Base-by-base conservation (phyloP, 2,888 invertebrate genomes). In the Stenodera caucasica region DNA sequence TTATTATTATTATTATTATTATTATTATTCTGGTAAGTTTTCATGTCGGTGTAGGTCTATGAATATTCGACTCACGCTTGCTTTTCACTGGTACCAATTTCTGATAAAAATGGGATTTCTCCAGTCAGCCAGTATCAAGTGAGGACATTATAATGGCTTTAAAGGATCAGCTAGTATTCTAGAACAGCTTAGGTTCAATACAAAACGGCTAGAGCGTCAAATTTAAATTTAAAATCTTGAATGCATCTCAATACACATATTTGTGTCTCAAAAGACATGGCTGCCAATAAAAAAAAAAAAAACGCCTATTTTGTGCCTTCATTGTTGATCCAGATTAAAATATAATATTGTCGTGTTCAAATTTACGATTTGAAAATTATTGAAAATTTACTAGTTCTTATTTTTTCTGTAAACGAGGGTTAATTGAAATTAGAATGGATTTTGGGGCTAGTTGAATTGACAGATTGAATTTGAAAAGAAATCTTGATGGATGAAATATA, bases 61-160 rank as follows among this genome's bases (percentile, higher is more conserved):
- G 65, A 65, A 65, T 65, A 65, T 65, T 60, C 65, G 55, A 58
- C 65, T 61, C 65, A 65, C 65, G 65, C 65, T 50, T 58, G 62
- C 63, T 65, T 63, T 65, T 65, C 65, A 65, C 65, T 65, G 63
- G 65, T 63, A 65, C 65, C 65, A 65, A 65, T 65, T 62, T 60
- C 65, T 63, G 63, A 60, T 63, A 65, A 65, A 65, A 63, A 65
- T 65, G 37, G 65, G 65, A 65, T 65, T 65, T 65, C 65, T 65
- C 60, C 60, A 65, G 65, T 63, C 65, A 63, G 54, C 63, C 65
- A 59, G 63, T 65, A 65, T 65, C 65, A 65, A 65, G 65, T 65
- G 63, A 60, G 60, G 65, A 65, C 65, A 65, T 65, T 65, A 65
- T 65, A 65, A 63, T 65, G 63, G 65, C 65, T 63, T 65, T 62